Evolutionary conservation across 1,140 invertebrate genomes (phyloP).

Genomic region (Bombus impatiens): DNA sequence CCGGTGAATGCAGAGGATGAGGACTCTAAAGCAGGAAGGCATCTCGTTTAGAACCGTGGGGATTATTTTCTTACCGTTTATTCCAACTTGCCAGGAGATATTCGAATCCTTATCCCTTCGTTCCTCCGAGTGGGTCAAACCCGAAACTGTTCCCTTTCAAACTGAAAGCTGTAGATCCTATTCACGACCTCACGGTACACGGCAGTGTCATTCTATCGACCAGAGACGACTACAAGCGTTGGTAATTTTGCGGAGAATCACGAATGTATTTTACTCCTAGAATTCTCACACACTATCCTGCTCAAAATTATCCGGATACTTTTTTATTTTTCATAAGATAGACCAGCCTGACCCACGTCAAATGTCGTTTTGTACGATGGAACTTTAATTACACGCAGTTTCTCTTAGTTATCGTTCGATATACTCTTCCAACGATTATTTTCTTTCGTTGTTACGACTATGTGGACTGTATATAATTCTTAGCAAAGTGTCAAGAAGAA

Average conservation of each 20-base stretch:
- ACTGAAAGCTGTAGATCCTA: not conserved
- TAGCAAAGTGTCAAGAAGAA: too few species aligned
- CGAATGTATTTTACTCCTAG: not conserved
- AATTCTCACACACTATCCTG: too few species aligned
- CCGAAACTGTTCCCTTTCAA: not conserved
- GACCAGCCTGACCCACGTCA: accelerated
- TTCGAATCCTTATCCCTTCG: conserved; percentile 19
- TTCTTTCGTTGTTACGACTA: too few species aligned
- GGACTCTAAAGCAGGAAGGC: conserved; percentile 20
- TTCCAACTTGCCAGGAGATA: not conserved
- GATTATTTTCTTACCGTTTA: conserved; percentile 54
- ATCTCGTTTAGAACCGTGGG: conserved; percentile 25
- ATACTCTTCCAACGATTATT: too few species aligned
- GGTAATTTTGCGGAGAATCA: not conserved
- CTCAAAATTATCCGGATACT: too few species aligned
- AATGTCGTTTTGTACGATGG: too few species aligned
- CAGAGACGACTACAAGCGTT: not conserved
- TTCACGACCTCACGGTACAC: not conserved
- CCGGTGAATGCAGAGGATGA: not conserved
- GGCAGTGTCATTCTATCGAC: not conserved
- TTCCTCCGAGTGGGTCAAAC: conserved; percentile 4
- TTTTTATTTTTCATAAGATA: too few species aligned
- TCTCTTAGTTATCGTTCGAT: too few species aligned
- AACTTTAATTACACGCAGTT: too few species aligned
- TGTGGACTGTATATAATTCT: too few species aligned